Conservation (phyloP, 2,888 invertebrate species). For the Axea sp. region DNA sequence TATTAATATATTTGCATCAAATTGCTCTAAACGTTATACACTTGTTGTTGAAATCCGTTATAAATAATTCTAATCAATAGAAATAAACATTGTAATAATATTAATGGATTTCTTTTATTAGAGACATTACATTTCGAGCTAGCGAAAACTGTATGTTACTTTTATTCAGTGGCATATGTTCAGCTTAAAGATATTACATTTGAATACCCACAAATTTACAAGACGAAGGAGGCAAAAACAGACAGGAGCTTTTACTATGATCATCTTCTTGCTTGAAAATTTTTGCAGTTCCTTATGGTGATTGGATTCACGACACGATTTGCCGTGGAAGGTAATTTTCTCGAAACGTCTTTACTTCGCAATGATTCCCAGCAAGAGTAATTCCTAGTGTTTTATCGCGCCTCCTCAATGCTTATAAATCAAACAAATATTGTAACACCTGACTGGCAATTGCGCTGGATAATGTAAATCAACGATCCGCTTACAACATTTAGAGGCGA, state of each 20-base stretch:
- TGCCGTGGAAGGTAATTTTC: conserved; percentile 22
- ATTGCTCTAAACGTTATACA: too few relatives aligned
- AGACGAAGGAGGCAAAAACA: too few relatives aligned
- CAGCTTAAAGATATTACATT: conserved; percentile 5
- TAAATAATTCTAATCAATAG: too few relatives aligned
- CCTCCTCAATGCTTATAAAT: conserved; percentile 18
- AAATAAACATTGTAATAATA: too few relatives aligned
- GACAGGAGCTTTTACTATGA: not conserved
- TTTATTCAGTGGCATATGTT: too few relatives aligned
- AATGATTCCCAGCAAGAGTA: conserved; percentile 1
- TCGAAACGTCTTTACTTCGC: conserved; percentile 9
- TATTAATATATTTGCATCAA: too few relatives aligned
- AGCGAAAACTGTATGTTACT: too few relatives aligned
- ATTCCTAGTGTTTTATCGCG: conserved; percentile 16
- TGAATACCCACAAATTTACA: not conserved
- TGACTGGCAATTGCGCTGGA: conserved; percentile 34
- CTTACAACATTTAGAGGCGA: conserved; percentile 15
- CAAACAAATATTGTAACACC: conserved; percentile 44
- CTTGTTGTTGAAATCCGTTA: too few relatives aligned
- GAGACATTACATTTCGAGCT: too few relatives aligned
- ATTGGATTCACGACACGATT: conserved; percentile 33
- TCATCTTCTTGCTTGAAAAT: not conserved
- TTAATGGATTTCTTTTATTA: too few relatives aligned
- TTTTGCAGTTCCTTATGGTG: too few relatives aligned
- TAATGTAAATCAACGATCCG: conserved; percentile 34